These are phyloP conservation scores for Piezodorus guildinii DNA, from an alignment of 1,140 invertebrate genomes.

Conservation along the genomic window DNA sequence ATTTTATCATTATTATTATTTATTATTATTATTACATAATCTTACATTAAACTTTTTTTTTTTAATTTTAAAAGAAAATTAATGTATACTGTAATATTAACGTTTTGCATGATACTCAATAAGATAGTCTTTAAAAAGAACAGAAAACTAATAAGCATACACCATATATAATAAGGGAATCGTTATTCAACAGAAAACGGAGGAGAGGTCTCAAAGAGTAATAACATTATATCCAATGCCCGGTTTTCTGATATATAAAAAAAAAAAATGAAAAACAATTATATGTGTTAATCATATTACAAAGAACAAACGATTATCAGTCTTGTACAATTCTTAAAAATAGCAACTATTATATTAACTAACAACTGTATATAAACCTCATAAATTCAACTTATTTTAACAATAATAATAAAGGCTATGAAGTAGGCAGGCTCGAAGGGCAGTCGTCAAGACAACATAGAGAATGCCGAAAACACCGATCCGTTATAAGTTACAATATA, in stretches of 20 bases:
- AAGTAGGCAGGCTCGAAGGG: background rate
- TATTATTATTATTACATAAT: constrained; percentile 11
- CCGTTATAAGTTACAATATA: constrained; percentile 11
- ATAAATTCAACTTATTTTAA: constrained; percentile 14
- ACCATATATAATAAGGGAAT: constrained; percentile 9
- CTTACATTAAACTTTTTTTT: constrained; percentile 14
- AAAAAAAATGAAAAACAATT: constrained; percentile 2
- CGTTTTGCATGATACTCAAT: constrained; percentile 10
- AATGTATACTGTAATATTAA: background rate
- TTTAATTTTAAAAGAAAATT: constrained; percentile 6
- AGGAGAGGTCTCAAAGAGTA: constrained; percentile 3
- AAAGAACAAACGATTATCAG: constrained; percentile 10
- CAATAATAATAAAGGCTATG: constrained; percentile 2
- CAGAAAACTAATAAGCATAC: constrained; percentile 11
- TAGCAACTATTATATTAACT: constrained; percentile 1
- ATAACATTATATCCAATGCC: background rate
- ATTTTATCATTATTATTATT: constrained; percentile 14
- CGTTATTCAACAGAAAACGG: background rate
- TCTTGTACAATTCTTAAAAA: constrained; percentile 9
- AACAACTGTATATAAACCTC: constrained; percentile 13
- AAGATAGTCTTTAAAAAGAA: background rate
- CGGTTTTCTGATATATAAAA: background rate
- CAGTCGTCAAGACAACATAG: background rate
- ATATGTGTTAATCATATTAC: constrained; percentile 2
- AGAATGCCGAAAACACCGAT: constrained; percentile 11